Conservation (phyloP, 2,888 invertebrate species). For the Drosophila mulleri region DNA sequence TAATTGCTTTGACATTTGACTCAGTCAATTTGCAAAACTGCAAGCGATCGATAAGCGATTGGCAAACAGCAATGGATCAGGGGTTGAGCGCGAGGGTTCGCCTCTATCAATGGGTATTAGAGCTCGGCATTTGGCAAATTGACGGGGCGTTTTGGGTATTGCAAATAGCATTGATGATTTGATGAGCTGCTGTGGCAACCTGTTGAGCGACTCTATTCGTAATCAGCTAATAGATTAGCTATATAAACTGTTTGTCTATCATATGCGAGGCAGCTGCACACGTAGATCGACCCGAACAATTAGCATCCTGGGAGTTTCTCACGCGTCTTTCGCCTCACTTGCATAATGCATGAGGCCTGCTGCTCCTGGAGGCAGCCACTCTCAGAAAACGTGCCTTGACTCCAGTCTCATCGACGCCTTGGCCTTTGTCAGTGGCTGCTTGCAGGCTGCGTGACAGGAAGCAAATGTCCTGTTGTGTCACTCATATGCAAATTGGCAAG, state of each 20-base stretch:
- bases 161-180: conserved; percentile 21
- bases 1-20: conserved; percentile 80
- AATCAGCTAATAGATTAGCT: conserved; percentile 23
- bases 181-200: conserved; percentile 32
- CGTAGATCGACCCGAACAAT: conserved; percentile 19
- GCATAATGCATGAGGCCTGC: conserved; percentile 71
- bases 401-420: conserved; percentile 47
- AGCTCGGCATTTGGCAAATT: conserved; percentile 52
- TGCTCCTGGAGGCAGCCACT: conserved; percentile 41
- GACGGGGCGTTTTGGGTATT: conserved; percentile 47
- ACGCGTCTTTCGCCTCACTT: conserved; percentile 65
- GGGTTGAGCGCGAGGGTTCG: conserved; percentile 43
- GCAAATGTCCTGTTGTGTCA: conserved; percentile 79
- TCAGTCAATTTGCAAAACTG: conserved; percentile 68
- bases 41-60: conserved; percentile 67
- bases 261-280: conserved; percentile 41
- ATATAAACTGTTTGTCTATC: background rate
- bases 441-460: conserved; percentile 72
- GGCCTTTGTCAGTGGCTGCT: conserved; percentile 28
- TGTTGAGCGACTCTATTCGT: conserved; percentile 54
- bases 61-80: conserved; percentile 35
- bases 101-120: conserved; percentile 20
- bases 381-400: conserved; percentile 58
- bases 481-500: conserved; percentile 79
- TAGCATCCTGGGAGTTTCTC: conserved; percentile 61